These are phyloP conservation scores for Caenorhabditis remanei DNA, from an alignment of 1,140 invertebrate species.

Conservation along the genomic window DNA sequence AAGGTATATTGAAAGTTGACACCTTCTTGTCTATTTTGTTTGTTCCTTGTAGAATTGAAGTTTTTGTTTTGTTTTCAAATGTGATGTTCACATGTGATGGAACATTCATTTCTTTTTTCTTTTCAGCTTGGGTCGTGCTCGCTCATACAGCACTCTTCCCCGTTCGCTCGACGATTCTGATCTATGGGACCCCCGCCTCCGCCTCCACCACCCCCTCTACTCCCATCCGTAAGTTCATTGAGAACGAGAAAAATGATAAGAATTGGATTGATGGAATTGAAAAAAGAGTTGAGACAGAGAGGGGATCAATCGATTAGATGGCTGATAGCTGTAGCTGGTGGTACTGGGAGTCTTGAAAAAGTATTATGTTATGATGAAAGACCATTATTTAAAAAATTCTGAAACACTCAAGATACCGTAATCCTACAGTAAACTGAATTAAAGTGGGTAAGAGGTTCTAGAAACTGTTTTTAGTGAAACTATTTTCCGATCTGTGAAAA, in stretches of 20 bases:
- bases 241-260: neutral
- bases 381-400: too few species aligned
- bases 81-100: neutral
- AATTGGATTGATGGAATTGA: neutral
- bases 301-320: too few species aligned
- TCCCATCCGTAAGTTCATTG: conserved; percentile 60
- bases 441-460: neutral
- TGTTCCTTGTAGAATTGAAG: neutral
- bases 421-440: neutral
- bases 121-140: conserved; percentile 53
- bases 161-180: conserved; percentile 34
- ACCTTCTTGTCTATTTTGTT: neutral
- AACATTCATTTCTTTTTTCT: neutral
- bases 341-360: neutral
- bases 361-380: neutral
- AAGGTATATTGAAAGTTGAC: conserved; percentile 59
- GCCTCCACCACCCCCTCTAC: conserved; percentile 70
- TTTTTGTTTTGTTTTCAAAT: conserved; percentile 1
- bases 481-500: neutral
- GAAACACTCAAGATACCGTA: too few species aligned
- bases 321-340: neutral
- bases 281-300: neutral
- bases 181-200: conserved; percentile 66
- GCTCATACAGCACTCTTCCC: conserved; percentile 21
- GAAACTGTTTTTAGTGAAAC: neutral